Percentiles rank a stretch among this genome's conserved stretches.
These are phyloP conservation scores for Megathymus violae DNA, from an alignment of 1,140 invertebrate species.

Conservation along the genomic window DNA sequence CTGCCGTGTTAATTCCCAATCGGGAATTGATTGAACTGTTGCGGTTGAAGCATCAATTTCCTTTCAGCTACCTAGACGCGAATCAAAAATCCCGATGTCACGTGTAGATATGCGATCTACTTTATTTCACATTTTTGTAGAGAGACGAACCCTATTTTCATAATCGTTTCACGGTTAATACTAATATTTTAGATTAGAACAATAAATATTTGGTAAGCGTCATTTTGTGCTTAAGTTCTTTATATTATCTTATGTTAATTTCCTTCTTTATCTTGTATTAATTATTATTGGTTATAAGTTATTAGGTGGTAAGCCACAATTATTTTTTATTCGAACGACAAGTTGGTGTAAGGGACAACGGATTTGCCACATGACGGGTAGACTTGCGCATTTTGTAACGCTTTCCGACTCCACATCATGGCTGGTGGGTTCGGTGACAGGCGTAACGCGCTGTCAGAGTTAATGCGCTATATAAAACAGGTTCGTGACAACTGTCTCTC, in stretches of 20 bases:
- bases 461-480: constrained; percentile 12
- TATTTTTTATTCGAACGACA: constrained; percentile 1
- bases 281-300: too few species aligned
- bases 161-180: too few species aligned
- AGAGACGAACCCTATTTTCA: too few species aligned
- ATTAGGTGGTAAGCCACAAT: too few species aligned
- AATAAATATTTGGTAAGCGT: too few species aligned
- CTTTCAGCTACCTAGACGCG: not conserved
- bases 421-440: not conserved
- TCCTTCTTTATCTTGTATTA: too few species aligned
- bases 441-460: not conserved
- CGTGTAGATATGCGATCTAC: not conserved
- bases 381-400: constrained; percentile 9
- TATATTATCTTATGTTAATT: too few species aligned
- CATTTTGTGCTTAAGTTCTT: too few species aligned
- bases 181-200: too few species aligned
- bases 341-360: constrained; percentile 2
- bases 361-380: not conserved
- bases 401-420: constrained; percentile 4
- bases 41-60: not conserved
- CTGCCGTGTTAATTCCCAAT: not conserved
- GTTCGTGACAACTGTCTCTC: constrained; percentile 14
- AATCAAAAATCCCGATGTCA: not conserved
- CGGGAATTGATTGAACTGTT: not conserved
- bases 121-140: too few species aligned